Percentiles rank a stretch among this genome's conserved stretches.
These are phyloP conservation scores for Brachionus paranguensis DNA, from an alignment of 1,140 invertebrate genomes.

Conservation along the genomic window DNA sequence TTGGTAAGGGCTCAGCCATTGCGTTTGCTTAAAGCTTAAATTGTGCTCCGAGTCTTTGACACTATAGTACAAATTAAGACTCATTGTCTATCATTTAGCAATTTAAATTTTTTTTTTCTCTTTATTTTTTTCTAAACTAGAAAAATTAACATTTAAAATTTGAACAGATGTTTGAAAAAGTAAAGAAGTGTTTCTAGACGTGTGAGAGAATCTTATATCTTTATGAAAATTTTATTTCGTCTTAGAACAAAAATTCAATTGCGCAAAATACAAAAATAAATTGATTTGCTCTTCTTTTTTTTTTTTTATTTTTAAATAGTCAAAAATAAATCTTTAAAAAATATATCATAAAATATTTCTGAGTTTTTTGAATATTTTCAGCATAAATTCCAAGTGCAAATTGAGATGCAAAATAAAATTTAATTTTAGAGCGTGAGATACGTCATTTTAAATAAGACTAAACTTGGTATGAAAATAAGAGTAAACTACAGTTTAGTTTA, in stretches of 20 bases:
- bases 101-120: neutral
- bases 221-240: neutral
- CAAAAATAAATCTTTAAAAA: neutral
- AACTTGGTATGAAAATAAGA: neutral
- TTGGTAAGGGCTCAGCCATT: constrained; percentile 18
- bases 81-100: neutral
- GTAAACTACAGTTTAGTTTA: neutral
- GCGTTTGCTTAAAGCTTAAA: neutral
- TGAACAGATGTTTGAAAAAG: neutral
- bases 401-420: neutral
- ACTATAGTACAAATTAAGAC: constrained; percentile 5
- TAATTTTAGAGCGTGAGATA: neutral
- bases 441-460: neutral
- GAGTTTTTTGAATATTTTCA: neutral
- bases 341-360: neutral
- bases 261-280: neutral
- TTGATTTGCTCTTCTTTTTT: too few relatives aligned
- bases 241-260: neutral
- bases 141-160: neutral
- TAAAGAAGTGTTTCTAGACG: neutral
- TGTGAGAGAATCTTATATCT: neutral
- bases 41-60: constrained; percentile 2
- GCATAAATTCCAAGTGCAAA: neutral
- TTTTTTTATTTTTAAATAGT: neutral
- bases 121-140: neutral